Conservation (phyloP, 2,888 invertebrate species). For the Villa cingulata region DNA sequence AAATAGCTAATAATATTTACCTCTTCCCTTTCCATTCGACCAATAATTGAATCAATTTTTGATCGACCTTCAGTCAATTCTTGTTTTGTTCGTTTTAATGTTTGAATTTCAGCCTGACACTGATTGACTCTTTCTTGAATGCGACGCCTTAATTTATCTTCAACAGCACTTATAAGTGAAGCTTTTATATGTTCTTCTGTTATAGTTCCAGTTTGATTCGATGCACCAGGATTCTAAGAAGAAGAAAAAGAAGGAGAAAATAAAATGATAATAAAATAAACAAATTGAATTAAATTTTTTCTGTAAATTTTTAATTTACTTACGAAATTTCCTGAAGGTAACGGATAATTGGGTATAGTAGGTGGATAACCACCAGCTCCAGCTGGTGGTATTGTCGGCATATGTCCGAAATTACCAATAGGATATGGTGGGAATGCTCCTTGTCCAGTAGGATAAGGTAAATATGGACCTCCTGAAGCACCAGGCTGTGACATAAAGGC, state of each 20-base stretch:
- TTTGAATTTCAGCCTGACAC: slow-evolving; percentile 82
- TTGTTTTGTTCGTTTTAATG: slow-evolving; percentile 70
- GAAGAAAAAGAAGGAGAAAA: too few relatives aligned
- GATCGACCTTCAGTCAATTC: slow-evolving; percentile 74
- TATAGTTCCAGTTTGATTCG: slow-evolving; percentile 60
- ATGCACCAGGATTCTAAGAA: slow-evolving; percentile 29
- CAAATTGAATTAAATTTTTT: too few relatives aligned
- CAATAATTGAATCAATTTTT: slow-evolving; percentile 65
- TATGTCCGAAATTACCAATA: too few relatives aligned
- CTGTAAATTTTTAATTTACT: too few relatives aligned
- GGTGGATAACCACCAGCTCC: slow-evolving; percentile 36
- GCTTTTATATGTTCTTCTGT: slow-evolving; percentile 91
- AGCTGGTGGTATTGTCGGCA: slow-evolving; percentile 14
- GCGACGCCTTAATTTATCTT: slow-evolving; percentile 79
- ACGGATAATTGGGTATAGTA: slow-evolving; percentile 18
- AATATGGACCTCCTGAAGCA: slow-evolving; percentile 34
- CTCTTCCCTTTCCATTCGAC: slow-evolving; percentile 60
- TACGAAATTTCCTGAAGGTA: slow-evolving; percentile 5
- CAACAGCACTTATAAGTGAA: slow-evolving; percentile 85
- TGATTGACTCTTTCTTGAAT: slow-evolving; percentile 83
- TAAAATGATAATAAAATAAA: too few relatives aligned
- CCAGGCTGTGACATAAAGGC: slow-evolving; percentile 37
- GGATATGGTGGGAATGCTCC: slow-evolving; percentile 33
- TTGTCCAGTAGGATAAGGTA: slow-evolving; percentile 31
- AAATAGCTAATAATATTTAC: slow-evolving; percentile 22